Base-by-base conservation (phyloP, 1,140 invertebrate genomes). In the Mya arenaria region DNA sequence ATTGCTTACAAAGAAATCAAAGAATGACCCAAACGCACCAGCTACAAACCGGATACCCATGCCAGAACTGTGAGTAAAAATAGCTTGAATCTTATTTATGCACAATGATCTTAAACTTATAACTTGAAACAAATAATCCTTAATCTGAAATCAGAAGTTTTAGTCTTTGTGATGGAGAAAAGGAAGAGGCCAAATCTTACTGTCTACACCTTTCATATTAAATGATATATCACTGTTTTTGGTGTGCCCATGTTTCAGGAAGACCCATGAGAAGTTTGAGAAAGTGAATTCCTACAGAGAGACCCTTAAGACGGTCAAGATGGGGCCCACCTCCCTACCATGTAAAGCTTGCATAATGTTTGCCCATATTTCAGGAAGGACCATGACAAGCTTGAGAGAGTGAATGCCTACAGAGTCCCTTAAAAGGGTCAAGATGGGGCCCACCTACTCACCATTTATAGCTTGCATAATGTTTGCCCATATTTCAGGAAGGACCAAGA, bases 301-400 rank as follows among this genome's bases (percentile, higher is more conserved):
- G n/a, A 95, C 97, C 10, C 94, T 95, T 30, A 99, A 98, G 92
- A 94, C 97, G 86, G 95, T 89, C 2, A 90, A 89, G 74, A 75
- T 92, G 17, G 96, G 96, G 48, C 95, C 97, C 28, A 97, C 99
- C 75, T 95, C 94, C 82, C 93, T 98, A 60, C 98, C 98, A 15
- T 99, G 98, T 0, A 97, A 99, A 85, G 99, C 98, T 90, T 98
- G n/a, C n/a, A n/a, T n/a, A n/a, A n/a, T n/a, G n/a, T n/a, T n/a
- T n/a, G n/a, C n/a, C n/a, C n/a, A n/a, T 23, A 71, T 79, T 94
- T 68, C 87, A 97, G 97, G 86, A 97, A 97, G 94, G 98, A 99
- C 93, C 95, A 95, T 84, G 98, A 99, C 89, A 98, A 98, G 93
- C 84, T 97, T 63, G 97, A 99, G 90, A 98, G 98, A 92, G 94